A percentile compares a stretch with the other conserved stretches of the same genome.
These are phyloP conservation scores for Xerus inauris DNA, from an alignment of 2,113 vertebrate species.

Conservation along the genomic window DNA sequence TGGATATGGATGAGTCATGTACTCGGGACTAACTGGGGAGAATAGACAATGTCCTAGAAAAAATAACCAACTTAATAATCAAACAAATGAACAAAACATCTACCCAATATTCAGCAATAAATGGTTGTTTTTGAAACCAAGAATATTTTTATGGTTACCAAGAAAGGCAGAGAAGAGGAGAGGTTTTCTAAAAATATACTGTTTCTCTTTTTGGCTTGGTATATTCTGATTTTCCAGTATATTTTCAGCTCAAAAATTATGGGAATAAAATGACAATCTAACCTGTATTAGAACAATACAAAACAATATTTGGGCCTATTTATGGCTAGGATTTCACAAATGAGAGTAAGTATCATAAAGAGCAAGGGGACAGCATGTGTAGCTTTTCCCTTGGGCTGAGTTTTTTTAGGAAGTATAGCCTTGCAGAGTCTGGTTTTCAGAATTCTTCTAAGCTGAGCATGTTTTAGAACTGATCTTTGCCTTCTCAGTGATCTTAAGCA, in stretches of 20 bases:
- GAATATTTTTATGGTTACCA: background rate
- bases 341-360: background rate
- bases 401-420: slow-evolving; percentile 29
- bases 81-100: background rate
- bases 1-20: background rate
- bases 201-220: background rate
- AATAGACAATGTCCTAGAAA: background rate
- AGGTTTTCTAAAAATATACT: background rate
- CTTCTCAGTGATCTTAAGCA: slow-evolving; percentile 69
- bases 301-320: slow-evolving; percentile 41
- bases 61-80: no score
- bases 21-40: background rate
- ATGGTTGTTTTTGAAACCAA: slow-evolving; percentile 18
- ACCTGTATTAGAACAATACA: background rate
- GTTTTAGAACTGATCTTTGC: slow-evolving; percentile 71
- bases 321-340: slow-evolving; percentile 26
- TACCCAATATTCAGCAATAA: background rate
- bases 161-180: background rate
- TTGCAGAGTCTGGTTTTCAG: slow-evolving; percentile 54
- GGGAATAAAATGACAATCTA: slow-evolving; percentile 15
- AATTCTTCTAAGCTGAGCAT: slow-evolving; percentile 53
- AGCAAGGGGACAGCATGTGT: background rate
- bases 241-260: slow-evolving; percentile 32
- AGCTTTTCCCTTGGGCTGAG: slow-evolving; percentile 38
- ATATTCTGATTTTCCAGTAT: slow-evolving; percentile 6